These are phyloP conservation scores for Miltochrista miniata DNA, from an alignment of 2,888 invertebrate species.

Conservation along the genomic window DNA sequence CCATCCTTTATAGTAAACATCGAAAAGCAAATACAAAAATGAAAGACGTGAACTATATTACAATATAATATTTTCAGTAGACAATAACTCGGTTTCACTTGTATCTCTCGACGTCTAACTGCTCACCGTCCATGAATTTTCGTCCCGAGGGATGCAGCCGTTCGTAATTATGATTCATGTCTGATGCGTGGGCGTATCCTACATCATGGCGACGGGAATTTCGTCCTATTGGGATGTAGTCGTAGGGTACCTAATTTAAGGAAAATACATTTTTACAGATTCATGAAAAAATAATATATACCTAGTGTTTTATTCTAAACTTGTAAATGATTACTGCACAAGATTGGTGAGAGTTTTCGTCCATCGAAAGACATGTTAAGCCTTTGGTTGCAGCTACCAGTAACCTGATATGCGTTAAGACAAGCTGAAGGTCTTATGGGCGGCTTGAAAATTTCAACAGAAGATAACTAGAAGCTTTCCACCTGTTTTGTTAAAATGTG, in stretches of 20 bases:
- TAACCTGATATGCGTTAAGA: too few relatives aligned
- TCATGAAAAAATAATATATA: background rate
- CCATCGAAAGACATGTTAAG: too few relatives aligned
- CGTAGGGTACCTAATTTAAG: slow-evolving; percentile 66
- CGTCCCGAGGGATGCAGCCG: slow-evolving; percentile 59
- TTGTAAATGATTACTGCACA: too few relatives aligned
- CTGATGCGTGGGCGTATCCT: slow-evolving; percentile 47
- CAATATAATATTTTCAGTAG: background rate
- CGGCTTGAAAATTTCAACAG: too few relatives aligned
- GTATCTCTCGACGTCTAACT: background rate
- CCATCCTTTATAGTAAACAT: too few relatives aligned
- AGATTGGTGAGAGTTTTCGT: too few relatives aligned
- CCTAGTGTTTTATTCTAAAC: too few relatives aligned
- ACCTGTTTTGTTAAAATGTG: too few relatives aligned
- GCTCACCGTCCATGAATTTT: slow-evolving; percentile 41
- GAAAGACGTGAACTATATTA: background rate
- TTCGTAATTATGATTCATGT: slow-evolving; percentile 64
- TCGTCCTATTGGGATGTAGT: slow-evolving; percentile 68
- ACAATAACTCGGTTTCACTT: background rate
- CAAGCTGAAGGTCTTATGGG: too few relatives aligned
- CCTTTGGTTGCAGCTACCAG: too few relatives aligned
- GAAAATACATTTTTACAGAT: background rate
- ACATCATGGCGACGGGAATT: slow-evolving; percentile 29
- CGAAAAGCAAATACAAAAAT: too few relatives aligned
- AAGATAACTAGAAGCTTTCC: too few relatives aligned